These are phyloP conservation scores for Haemorhous mexicanus DNA, from an alignment of 2,113 vertebrate genomes.

Conservation along the genomic window DNA sequence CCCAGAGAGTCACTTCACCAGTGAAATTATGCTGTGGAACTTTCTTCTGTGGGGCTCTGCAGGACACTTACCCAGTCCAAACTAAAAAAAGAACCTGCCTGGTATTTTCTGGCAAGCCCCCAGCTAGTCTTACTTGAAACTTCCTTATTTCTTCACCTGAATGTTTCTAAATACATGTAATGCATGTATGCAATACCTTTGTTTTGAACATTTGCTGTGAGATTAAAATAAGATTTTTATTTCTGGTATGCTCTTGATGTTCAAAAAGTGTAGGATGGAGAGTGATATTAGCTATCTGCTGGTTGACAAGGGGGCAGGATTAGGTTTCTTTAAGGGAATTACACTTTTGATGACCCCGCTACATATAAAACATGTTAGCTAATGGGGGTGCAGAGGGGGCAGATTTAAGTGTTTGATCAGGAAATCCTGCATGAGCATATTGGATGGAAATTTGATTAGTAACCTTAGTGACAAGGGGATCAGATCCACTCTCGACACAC, in stretches of 20 bases:
- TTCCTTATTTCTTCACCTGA: constrained; percentile 54
- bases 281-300: constrained; percentile 74
- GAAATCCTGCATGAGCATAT: constrained; percentile 86
- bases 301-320: constrained; percentile 82
- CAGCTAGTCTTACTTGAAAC: not conserved
- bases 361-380: constrained; percentile 94
- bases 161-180: not conserved
- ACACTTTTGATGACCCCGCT: constrained; percentile 89
- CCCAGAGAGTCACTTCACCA: not conserved
- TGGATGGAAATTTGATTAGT: constrained; percentile 96
- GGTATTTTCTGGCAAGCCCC: not conserved
- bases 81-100: not conserved
- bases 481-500: constrained; percentile 81
- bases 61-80: not conserved
- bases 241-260: constrained; percentile 68
- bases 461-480: constrained; percentile 88
- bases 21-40: not conserved
- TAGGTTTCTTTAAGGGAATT: constrained; percentile 89
- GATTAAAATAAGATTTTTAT: constrained; percentile 69
- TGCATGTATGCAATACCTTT: not conserved
- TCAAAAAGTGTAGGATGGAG: constrained; percentile 61
- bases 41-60: not conserved
- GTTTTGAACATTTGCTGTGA: constrained; percentile 61
- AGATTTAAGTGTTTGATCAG: constrained; percentile 87
- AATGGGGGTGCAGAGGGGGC: constrained; percentile 83